Evolutionary conservation across 2,888 invertebrate genomes (phyloP).

Genomic region (Papilio gigon): DNA sequence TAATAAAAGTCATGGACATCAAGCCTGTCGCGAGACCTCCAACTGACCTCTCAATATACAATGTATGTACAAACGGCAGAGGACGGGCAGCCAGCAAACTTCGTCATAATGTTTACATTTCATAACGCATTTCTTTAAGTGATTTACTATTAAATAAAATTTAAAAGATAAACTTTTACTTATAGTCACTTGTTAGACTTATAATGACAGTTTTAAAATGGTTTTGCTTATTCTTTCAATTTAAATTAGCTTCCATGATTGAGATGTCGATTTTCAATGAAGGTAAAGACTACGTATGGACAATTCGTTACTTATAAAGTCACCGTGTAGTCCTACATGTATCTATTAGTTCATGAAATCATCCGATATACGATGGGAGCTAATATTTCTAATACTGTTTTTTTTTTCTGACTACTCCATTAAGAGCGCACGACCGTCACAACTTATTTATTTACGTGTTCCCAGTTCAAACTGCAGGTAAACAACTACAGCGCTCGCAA

Average conservation of each 20-base stretch:
- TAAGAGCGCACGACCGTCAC: background rate
- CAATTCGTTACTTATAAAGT: background rate
- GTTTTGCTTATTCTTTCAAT: background rate
- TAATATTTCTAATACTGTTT: background rate
- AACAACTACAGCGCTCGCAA: background rate
- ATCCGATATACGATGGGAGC: background rate
- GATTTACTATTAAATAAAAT: background rate
- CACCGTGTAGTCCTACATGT: background rate
- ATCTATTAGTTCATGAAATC: background rate
- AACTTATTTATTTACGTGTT: constrained; percentile 1
- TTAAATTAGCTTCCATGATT: background rate
- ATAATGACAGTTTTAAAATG: background rate
- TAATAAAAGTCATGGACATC: background rate
- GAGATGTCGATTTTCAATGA: background rate
- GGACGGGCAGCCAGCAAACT: constrained; percentile 16
- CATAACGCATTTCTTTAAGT: background rate
- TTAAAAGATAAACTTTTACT: background rate
- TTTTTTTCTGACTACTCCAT: background rate
- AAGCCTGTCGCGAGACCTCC: background rate
- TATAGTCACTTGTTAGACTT: background rate
- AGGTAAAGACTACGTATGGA: background rate
- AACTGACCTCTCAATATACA: background rate
- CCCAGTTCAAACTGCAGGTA: constrained; percentile 20
- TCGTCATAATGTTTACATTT: constrained; percentile 3
- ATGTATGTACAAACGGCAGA: background rate